These are phyloP conservation scores for Epinephelus lanceolatus DNA, from an alignment of 2,113 vertebrate species.

Conservation along the genomic window DNA sequence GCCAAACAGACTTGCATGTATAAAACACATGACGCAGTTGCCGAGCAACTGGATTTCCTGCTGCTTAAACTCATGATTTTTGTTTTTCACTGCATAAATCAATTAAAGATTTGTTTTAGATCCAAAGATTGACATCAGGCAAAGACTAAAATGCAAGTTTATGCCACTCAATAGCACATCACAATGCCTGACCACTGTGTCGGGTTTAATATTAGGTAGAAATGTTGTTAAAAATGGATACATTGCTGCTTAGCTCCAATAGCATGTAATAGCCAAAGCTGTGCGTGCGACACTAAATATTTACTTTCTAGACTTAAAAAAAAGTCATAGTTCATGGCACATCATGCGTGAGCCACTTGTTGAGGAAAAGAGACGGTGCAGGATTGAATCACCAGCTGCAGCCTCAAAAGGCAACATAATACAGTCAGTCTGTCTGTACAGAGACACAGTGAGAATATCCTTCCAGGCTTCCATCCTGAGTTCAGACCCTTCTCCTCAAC, in stretches of 20 bases:
- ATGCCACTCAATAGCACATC: not conserved
- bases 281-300: conserved; percentile 16
- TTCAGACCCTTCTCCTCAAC: conserved; percentile 3
- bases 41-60: conserved; percentile 12
- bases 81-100: not conserved
- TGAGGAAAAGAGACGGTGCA: not conserved
- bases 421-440: conserved; percentile 14
- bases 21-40: conserved; percentile 57
- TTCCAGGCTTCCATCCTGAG: conserved; percentile 17
- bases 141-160: not conserved
- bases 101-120: not conserved
- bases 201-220: not conserved
- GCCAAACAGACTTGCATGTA: conserved; percentile 35
- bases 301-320: conserved; percentile 23
- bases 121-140: conserved; percentile 18
- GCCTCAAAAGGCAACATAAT: not conserved
- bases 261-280: conserved; percentile 51
- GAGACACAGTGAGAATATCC: conserved; percentile 20
- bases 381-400: conserved; percentile 8
- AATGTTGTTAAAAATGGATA: not conserved
- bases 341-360: conserved; percentile 6
- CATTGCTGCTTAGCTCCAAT: conserved; percentile 17
- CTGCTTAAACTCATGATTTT: conserved; percentile 6
- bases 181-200: not conserved
- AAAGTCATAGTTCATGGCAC: conserved; percentile 27